A percentile compares a stretch with the other conserved stretches of the same genome.
These are phyloP conservation scores for Athalia cordata DNA, from an alignment of 2,888 invertebrate genomes.

Conservation along the genomic window DNA sequence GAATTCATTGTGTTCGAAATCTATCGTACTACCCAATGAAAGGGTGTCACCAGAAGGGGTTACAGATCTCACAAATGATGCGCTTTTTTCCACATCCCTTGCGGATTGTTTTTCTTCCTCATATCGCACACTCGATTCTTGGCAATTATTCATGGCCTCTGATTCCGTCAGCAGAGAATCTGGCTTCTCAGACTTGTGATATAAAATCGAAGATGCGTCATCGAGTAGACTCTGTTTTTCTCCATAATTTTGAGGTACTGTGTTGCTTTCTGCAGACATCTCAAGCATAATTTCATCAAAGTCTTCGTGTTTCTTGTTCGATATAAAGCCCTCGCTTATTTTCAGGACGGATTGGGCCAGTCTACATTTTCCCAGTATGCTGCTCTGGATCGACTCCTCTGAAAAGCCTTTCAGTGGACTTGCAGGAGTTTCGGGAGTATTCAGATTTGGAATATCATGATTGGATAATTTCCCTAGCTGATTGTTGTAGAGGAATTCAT, in stretches of 20 bases:
- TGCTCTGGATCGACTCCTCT: conserved; percentile 48
- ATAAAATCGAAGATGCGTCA: not conserved
- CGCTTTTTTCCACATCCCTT: conserved; percentile 46
- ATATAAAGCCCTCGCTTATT: conserved; percentile 15
- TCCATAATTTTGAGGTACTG: not conserved
- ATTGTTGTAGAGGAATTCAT: not conserved
- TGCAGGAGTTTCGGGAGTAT: conserved; percentile 49
- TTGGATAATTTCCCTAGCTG: not conserved
- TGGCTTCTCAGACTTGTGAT: too few relatives aligned
- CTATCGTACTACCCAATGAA: conserved; percentile 27
- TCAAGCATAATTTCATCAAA: not conserved
- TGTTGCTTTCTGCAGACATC: not conserved
- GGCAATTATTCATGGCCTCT: too few relatives aligned
- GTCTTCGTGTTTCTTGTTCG: conserved; percentile 2
- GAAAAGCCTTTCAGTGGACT: conserved; percentile 61
- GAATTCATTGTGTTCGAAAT: conserved; percentile 37
- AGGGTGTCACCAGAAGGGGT: conserved; percentile 35
- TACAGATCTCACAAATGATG: conserved; percentile 45
- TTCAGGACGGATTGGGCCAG: conserved; percentile 30
- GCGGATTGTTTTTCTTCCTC: conserved; percentile 17
- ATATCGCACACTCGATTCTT: not conserved
- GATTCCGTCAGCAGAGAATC: too few relatives aligned
- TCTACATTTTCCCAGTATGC: conserved; percentile 26
- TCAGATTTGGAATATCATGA: not conserved
- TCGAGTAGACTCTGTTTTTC: not conserved